Conservation (phyloP, 2,888 invertebrate genomes). For the Eumacrocentrus americanus region DNA sequence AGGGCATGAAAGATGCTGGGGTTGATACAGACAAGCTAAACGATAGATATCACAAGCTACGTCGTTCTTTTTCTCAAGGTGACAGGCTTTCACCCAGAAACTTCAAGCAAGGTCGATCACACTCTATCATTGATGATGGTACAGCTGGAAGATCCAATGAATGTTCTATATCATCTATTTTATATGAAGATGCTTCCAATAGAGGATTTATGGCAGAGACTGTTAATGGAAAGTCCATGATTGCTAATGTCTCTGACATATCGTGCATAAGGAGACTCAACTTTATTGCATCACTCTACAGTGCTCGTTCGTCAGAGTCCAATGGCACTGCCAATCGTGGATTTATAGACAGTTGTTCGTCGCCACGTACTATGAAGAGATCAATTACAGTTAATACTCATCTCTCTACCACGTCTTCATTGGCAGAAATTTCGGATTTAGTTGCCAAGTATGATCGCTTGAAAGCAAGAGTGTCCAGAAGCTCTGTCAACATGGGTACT, state of each 20-base stretch:
- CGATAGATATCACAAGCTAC: slow-evolving; percentile 17
- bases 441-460: slow-evolving; percentile 20
- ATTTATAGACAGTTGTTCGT: slow-evolving; percentile 40
- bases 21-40: neutral
- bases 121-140: slow-evolving; percentile 37
- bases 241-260: slow-evolving; percentile 45
- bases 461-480: neutral
- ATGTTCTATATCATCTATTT: slow-evolving; percentile 23
- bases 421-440: slow-evolving; percentile 47
- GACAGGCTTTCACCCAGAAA: slow-evolving; percentile 34
- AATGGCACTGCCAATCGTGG: slow-evolving; percentile 45
- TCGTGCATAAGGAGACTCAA: slow-evolving; percentile 44
- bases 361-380: neutral
- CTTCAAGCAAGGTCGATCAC: slow-evolving; percentile 31
- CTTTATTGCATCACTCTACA: slow-evolving; percentile 36
- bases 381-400: neutral
- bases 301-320: slow-evolving; percentile 36
- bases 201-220: slow-evolving; percentile 30
- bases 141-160: neutral
- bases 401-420: slow-evolving; percentile 6
- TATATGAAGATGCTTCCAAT: slow-evolving; percentile 43
- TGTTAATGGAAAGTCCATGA: slow-evolving; percentile 37
- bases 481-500: neutral
- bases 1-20: slow-evolving; percentile 21
- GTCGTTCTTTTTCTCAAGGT: slow-evolving; percentile 44